Evolutionary conservation across 1,140 invertebrate species (phyloP).

Genomic region (Drosophila ohnishii): DNA sequence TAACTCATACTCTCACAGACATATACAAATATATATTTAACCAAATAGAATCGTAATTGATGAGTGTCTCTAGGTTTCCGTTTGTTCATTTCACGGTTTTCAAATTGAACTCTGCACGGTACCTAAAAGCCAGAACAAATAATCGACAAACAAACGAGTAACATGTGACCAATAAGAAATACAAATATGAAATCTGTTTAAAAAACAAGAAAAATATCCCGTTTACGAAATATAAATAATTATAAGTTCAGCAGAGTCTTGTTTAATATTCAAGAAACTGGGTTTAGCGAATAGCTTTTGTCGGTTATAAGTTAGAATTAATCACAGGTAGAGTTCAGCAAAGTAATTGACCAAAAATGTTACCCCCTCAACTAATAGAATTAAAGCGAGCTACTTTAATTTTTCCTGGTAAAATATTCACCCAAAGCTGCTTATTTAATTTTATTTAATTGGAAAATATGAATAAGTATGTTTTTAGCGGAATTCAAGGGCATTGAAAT

Average conservation of each 20-base stretch:
- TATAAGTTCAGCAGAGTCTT: conserved; percentile 8
- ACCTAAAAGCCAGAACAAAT: conserved; percentile 58
- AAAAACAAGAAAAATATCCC: conserved; percentile 35
- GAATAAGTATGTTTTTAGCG: conserved; percentile 37
- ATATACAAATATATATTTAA: conserved; percentile 19
- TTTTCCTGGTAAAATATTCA: neutral
- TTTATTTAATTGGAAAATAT: conserved; percentile 27
- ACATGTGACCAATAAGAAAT: conserved; percentile 71
- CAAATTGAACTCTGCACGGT: conserved; percentile 66
- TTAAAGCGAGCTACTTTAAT: neutral
- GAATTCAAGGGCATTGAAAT: conserved; percentile 20
- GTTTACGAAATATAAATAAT: conserved; percentile 2
- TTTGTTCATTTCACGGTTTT: conserved; percentile 68
- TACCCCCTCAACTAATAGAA: neutral
- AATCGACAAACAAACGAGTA: conserved; percentile 46
- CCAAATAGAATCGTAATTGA: conserved; percentile 30
- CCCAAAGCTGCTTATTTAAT: neutral
- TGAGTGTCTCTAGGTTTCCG: conserved; percentile 63
- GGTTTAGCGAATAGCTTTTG: conserved; percentile 14
- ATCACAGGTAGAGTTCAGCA: conserved; percentile 1
- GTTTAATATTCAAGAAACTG: conserved; percentile 15
- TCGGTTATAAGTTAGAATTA: conserved; percentile 12
- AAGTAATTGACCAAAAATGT: conserved; percentile 23
- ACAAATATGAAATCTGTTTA: conserved; percentile 32
- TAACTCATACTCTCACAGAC: conserved; percentile 42